A percentile compares a stretch with the other conserved stretches of the same genome.
These are phyloP conservation scores for Alethe castanea DNA, from an alignment of 2,113 vertebrate species.

Conservation along the genomic window DNA sequence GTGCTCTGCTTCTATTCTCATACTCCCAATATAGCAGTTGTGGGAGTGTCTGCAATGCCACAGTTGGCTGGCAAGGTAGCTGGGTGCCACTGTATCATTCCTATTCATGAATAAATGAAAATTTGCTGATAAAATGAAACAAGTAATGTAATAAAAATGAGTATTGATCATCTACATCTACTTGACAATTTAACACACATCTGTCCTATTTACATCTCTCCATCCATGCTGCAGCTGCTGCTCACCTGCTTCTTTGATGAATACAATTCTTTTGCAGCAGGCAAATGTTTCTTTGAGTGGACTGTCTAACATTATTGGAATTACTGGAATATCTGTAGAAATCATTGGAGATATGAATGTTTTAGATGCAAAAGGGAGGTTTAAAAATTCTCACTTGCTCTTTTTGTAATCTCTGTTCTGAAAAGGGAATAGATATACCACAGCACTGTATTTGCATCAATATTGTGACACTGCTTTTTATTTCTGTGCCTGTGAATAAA, in stretches of 20 bases:
- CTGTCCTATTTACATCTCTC: neutral
- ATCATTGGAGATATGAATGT: neutral
- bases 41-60: neutral
- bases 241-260: neutral
- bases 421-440: neutral
- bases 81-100: neutral
- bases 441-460: neutral
- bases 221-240: neutral
- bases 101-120: neutral
- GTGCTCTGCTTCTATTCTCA: neutral
- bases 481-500: neutral
- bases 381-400: neutral
- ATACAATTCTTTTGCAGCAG: neutral
- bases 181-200: neutral
- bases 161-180: neutral
- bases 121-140: neutral
- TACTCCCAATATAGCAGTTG: neutral
- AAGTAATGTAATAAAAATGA: neutral
- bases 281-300: neutral
- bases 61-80: neutral
- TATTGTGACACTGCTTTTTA: neutral
- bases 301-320: neutral
- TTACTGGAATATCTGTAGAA: neutral
- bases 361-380: neutral
- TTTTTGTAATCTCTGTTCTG: neutral